Evolutionary conservation across 2,113 vertebrate genomes (phyloP).

Genomic region (Pagrus major): DNA sequence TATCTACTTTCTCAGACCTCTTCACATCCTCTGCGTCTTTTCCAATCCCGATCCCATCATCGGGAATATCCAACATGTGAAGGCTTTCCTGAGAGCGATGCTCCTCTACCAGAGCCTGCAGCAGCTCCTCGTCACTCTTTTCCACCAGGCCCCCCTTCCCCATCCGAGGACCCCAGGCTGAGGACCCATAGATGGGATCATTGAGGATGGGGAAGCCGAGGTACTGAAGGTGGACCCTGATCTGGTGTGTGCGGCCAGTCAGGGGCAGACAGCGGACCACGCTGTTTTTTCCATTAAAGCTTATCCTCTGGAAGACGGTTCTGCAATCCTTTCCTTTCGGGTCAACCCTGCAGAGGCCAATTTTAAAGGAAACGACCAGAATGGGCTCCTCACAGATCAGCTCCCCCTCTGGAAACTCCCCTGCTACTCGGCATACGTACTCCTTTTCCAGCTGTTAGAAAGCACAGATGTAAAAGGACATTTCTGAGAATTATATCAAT

Average conservation of each 20-base stretch:
- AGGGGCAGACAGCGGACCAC: constrained; percentile 91
- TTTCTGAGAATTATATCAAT: neutral
- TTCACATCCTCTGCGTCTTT: constrained; percentile 1
- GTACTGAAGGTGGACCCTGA: constrained; percentile 96
- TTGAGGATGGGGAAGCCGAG: constrained; percentile 95
- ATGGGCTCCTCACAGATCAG: constrained; percentile 94
- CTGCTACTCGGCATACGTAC: constrained; percentile 94
- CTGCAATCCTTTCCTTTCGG: constrained; percentile 90
- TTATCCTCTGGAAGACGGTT: constrained; percentile 92
- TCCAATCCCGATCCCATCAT: constrained; percentile 14
- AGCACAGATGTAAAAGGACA: neutral
- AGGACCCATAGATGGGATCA: constrained; percentile 97
- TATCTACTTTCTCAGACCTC: neutral
- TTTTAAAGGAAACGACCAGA: constrained; percentile 94
- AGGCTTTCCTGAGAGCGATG: constrained; percentile 90
- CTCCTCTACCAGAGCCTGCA: constrained; percentile 90
- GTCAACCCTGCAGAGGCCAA: constrained; percentile 94
- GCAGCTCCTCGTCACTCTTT: constrained; percentile 90
- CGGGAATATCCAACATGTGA: constrained; percentile 84
- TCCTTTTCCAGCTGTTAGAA: constrained; percentile 92
- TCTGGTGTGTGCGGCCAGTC: constrained; percentile 97
- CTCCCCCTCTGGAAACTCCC: constrained; percentile 90
- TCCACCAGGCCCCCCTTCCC: constrained; percentile 88
- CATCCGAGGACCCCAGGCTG: constrained; percentile 90
- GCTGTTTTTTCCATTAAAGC: constrained; percentile 91